phyloP scores from a whole-genome alignment of 2,797 vertebrate species.

The Lacerta bilineata region DNA sequence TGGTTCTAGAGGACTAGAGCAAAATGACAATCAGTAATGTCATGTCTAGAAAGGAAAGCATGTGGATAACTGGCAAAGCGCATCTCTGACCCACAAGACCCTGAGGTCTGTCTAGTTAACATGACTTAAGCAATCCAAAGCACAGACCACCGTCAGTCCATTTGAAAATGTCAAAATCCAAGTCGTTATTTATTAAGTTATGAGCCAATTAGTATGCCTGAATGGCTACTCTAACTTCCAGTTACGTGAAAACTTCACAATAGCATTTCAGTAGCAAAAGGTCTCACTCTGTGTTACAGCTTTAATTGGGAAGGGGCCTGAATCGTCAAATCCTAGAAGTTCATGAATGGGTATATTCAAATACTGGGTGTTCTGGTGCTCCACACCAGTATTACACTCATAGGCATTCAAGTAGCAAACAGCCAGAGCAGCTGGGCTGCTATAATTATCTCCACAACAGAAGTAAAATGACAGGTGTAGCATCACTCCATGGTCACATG shows the following conservation, averaged over 20 bases:
- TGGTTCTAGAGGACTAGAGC: slow-evolving; percentile 10
- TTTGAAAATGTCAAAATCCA: neutral
- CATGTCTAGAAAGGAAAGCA: neutral
- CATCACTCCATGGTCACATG: slow-evolving; percentile 57
- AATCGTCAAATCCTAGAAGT: neutral
- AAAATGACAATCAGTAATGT: slow-evolving; percentile 1
- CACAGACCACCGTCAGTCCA: neutral
- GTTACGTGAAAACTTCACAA: neutral
- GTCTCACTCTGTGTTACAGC: neutral
- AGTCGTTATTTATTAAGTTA: neutral
- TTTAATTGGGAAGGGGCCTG: neutral
- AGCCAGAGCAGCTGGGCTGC: neutral
- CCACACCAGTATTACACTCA: neutral
- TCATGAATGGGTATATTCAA: neutral
- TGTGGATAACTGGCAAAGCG: neutral
- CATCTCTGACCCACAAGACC: neutral
- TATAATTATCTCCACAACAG: slow-evolving; percentile 42
- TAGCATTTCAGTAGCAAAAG: neutral
- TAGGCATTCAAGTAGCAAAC: neutral
- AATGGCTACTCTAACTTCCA: no score
- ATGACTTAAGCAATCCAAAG: neutral
- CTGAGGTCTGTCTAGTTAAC: neutral
- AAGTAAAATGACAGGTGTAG: slow-evolving; percentile 48
- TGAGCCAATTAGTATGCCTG: neutral
- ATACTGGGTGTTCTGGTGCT: neutral